Percentiles rank a stretch among this genome's conserved stretches.
Conservation (phyloP, 2,113 vertebrate species). For the Entelurus aequoreus region DNA sequence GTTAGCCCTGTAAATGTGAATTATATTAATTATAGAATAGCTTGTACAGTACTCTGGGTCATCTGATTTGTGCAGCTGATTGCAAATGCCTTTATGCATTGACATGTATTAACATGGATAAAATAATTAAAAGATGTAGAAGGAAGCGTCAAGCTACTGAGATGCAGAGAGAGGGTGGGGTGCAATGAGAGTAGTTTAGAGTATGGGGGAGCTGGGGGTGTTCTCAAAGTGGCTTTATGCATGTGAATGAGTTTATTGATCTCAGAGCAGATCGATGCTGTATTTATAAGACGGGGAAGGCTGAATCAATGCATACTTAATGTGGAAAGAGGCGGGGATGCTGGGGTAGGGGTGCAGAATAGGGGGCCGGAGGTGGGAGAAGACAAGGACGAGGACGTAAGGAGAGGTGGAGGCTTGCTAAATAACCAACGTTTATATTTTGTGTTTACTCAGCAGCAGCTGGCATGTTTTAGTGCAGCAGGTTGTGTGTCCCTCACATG, state of each 20-base stretch:
- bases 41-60: constrained; percentile 19
- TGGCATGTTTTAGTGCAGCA: constrained; percentile 45
- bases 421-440: constrained; percentile 61
- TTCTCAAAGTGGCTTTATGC: constrained; percentile 77
- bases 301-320: constrained; percentile 77
- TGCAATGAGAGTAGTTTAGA: constrained; percentile 76
- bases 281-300: constrained; percentile 76
- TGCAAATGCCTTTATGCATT: constrained; percentile 32
- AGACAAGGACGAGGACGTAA: constrained; percentile 21
- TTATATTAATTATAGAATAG: constrained; percentile 39
- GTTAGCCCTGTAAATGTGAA: constrained; percentile 21
- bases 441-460: constrained; percentile 66
- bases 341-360: constrained; percentile 55
- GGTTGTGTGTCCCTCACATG: constrained; percentile 46
- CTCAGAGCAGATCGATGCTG: constrained; percentile 75
- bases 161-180: constrained; percentile 49
- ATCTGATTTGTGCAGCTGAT: constrained; percentile 38
- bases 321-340: constrained; percentile 59
- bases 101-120: constrained; percentile 38
- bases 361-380: constrained; percentile 46
- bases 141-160: constrained; percentile 19
- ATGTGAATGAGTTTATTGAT: constrained; percentile 88
- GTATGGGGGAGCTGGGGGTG: constrained; percentile 66
- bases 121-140: constrained; percentile 41
- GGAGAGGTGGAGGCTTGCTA: constrained; percentile 48